phyloP scores from a whole-genome alignment of 1,140 invertebrate genomes.

The Drosophila novamexicana region DNA sequence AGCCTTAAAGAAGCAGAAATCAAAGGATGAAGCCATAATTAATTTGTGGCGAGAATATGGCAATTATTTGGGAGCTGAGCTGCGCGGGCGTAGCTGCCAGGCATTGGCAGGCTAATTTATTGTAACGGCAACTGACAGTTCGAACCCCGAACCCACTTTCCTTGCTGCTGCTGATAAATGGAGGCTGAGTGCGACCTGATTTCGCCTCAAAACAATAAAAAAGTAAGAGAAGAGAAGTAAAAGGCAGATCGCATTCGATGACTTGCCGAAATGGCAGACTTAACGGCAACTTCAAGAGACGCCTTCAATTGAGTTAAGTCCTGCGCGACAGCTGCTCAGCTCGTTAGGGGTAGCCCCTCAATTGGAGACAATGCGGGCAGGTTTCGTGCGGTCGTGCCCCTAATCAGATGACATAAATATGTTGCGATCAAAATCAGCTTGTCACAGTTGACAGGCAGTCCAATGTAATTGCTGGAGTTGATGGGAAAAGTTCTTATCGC shows the following conservation, averaged over 20 bases:
- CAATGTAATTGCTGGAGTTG: conserved; percentile 39
- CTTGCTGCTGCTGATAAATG: conserved; percentile 68
- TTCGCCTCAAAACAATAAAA: conserved; percentile 18
- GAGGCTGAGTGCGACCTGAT: conserved; percentile 67
- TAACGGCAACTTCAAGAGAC: conserved; percentile 73
- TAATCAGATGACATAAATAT: conserved; percentile 73
- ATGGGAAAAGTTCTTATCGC: conserved; percentile 65
- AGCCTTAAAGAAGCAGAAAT: not conserved
- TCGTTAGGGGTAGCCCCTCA: conserved; percentile 33
- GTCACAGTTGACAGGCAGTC: conserved; percentile 40
- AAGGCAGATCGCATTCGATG: conserved; percentile 34
- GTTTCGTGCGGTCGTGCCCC: conserved; percentile 30
- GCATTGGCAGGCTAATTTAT: conserved; percentile 77
- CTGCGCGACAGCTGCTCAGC: not conserved
- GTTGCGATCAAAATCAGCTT: conserved; percentile 58
- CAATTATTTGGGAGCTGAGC: not conserved
- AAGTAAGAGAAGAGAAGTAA: not conserved
- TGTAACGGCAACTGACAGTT: conserved; percentile 77
- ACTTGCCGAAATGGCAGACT: conserved; percentile 71
- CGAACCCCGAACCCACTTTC: conserved; percentile 55
- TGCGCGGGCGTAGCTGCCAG: conserved; percentile 34
- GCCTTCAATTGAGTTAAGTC: conserved; percentile 49
- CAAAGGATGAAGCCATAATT: conserved; percentile 47
- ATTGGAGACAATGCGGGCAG: conserved; percentile 12
- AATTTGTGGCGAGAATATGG: conserved; percentile 23